Conservation (phyloP, 1,140 invertebrate species). For the Papilio polytes region DNA sequence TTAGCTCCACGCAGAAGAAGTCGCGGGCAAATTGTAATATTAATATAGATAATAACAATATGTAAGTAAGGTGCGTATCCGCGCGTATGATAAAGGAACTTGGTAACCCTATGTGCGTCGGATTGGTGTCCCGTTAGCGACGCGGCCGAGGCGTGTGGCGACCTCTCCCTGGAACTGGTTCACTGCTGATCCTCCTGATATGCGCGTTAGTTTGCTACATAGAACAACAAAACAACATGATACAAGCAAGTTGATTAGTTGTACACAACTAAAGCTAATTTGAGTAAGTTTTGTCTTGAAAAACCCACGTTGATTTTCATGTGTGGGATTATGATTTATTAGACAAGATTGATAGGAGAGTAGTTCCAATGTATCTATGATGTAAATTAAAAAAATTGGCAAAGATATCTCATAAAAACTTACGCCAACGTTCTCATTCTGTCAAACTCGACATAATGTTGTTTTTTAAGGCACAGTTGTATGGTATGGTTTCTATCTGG, state of each 20-base stretch:
- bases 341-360: neutral
- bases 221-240: conserved; percentile 19
- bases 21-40: too few relatives aligned
- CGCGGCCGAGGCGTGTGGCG: conserved; percentile 8
- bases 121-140: conserved; percentile 28
- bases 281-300: neutral
- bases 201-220: conserved; percentile 41
- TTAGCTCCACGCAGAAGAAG: too few relatives aligned
- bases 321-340: conserved; percentile 24
- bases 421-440: neutral
- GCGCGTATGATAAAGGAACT: neutral
- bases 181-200: conserved; percentile 59
- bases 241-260: neutral
- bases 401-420: neutral
- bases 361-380: neutral
- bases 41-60: too few relatives aligned
- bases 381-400: neutral
- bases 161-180: conserved; percentile 54
- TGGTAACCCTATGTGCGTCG: conserved; percentile 15
- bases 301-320: neutral
- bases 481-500: too few relatives aligned
- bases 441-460: neutral
- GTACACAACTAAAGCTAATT: neutral
- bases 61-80: neutral
- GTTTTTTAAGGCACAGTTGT: neutral